Evolutionary conservation across 2,888 invertebrate genomes (phyloP), one percentile per base, ranked within the genome.

Genomic region (Tridacna gigas): DNA sequence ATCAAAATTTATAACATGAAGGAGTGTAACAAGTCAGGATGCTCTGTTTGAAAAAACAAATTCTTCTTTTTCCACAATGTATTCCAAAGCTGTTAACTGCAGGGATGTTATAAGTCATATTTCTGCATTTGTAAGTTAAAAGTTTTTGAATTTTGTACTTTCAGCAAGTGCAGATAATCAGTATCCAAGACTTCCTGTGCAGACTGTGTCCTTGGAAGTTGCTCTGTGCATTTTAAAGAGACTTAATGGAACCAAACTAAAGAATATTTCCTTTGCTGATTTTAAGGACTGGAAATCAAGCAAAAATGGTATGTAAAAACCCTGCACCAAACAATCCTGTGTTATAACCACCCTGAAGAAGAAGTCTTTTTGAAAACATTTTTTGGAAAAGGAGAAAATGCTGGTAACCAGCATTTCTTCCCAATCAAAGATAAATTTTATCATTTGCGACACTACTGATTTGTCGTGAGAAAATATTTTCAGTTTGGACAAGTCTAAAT

Each of bases 171-270:
- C 75, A 11, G 45, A 69, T 13, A 45, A 61, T 47, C 75, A 28
- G 61, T 67, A 71, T 73, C 79, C 76, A n/a, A 26, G 66, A 66
- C 81, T 84, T 51, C 82, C 85, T 28, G 74, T 82, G 13, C 82
- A 85, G 79, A 85, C 79, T 77, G 82, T 82, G 75, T 85, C 82
- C 26, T 25, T 25, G 28, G 69, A 71, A 56, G 67, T 76, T 76
- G 84, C 84, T 51, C 28, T 60, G 20, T 15, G 28, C 37, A 71
- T 84, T 28, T 45, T 84, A 4, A 65, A 22, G n/a, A 60, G 51
- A 63, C 63, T 82, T 13, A 25, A 67, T 63, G 28, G 26, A 69
- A 71, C 76, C 77, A 74, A 67, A 77, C 77, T 66, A 61, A 74
- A 71, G 25, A 51, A 51, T 51, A 4, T 51, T 20, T 51, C 71